Evolutionary conservation across 1,140 invertebrate species (phyloP).

Genomic region (Zaprionus ornatus): DNA sequence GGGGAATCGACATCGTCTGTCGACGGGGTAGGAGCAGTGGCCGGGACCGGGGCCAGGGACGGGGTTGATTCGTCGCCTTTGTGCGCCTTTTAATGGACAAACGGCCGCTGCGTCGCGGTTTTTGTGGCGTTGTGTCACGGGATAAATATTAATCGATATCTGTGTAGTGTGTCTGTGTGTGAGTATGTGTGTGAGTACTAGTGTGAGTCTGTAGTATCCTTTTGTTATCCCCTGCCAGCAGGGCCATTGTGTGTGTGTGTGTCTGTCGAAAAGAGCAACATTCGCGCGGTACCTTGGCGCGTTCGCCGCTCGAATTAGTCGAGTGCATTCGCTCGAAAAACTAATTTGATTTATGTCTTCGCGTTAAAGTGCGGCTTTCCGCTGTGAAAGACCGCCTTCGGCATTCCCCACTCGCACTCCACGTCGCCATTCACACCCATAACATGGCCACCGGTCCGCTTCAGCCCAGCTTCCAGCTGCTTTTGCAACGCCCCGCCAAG

Average conservation of each 20-base stretch:
- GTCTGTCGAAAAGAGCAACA: conserved; percentile 53
- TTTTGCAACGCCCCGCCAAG: conserved; percentile 60
- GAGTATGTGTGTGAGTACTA: conserved; percentile 15
- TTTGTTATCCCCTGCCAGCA: conserved; percentile 36
- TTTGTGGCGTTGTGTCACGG: conserved; percentile 70
- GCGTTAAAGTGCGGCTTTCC: conserved; percentile 63
- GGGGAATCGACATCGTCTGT: no score
- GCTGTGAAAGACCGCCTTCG: conserved; percentile 17
- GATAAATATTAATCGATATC: conserved; percentile 71
- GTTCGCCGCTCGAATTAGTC: conserved; percentile 71
- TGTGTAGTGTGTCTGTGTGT: conserved; percentile 18
- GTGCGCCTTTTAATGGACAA: conserved; percentile 70
- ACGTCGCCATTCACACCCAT: conserved; percentile 66
- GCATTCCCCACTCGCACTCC: conserved; percentile 4
- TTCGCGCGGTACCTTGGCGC: conserved; percentile 47
- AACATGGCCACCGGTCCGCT: conserved; percentile 31
- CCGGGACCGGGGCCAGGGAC: neutral
- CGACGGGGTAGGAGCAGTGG: neutral
- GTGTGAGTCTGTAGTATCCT: conserved; percentile 37
- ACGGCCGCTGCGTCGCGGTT: conserved; percentile 61
- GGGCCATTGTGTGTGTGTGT: conserved; percentile 15
- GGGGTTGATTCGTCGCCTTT: conserved; percentile 57
- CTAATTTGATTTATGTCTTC: conserved; percentile 81
- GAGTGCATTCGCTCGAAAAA: conserved; percentile 78
- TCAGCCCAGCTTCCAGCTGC: conserved; percentile 49